A percentile compares a stretch with the other conserved stretches of the same genome.
These are phyloP conservation scores for Blomia tropicalis DNA, from an alignment of 2,888 invertebrate genomes.

Conservation along the genomic window DNA sequence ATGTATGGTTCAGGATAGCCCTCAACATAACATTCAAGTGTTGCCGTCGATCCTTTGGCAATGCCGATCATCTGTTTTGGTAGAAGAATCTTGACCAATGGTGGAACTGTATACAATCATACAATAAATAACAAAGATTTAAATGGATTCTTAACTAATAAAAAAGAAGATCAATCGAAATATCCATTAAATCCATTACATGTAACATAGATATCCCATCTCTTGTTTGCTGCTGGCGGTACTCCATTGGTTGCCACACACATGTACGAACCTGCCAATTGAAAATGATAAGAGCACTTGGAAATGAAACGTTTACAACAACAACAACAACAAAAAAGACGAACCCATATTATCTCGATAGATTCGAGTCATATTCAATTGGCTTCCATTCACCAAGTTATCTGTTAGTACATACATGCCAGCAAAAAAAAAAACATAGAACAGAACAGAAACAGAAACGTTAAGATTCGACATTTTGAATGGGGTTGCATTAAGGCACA, in stretches of 20 bases:
- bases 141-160: neutral
- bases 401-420: conserved; percentile 21
- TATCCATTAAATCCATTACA: conserved; percentile 50
- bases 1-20: conserved; percentile 68
- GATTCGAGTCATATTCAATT: conserved; percentile 58
- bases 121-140: conserved; percentile 27
- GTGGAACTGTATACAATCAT: no score
- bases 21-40: conserved; percentile 56
- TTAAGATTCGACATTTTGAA: neutral
- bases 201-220: conserved; percentile 67
- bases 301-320: neutral
- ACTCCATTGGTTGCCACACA: conserved; percentile 72
- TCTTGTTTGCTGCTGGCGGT: conserved; percentile 60
- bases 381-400: conserved; percentile 27
- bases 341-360: conserved; percentile 55
- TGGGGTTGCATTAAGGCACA: no score
- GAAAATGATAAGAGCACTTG: conserved; percentile 36
- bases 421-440: neutral
- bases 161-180: neutral
- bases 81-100: conserved; percentile 53
- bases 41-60: conserved; percentile 50
- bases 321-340: conserved; percentile 10
- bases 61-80: conserved; percentile 55
- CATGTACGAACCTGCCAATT: conserved; percentile 49
- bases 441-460: neutral